Conservation (phyloP, 2,113 vertebrate genomes). For the Tragelaphus buxtoni region DNA sequence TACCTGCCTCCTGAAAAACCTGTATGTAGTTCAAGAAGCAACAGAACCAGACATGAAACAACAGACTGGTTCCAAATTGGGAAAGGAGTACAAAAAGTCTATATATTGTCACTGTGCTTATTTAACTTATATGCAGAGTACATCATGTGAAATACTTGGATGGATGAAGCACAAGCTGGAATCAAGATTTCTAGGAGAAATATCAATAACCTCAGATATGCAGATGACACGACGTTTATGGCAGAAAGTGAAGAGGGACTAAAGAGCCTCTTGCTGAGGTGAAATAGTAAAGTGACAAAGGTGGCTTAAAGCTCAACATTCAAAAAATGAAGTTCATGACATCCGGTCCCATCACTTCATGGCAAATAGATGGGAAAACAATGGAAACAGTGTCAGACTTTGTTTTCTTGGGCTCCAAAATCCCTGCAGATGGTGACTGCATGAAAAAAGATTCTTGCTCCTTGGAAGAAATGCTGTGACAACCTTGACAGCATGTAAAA, state of each 20-base stretch:
- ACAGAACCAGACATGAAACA: background rate
- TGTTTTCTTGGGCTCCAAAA: background rate
- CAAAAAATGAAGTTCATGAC: background rate
- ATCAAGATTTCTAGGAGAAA: background rate
- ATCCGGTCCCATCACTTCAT: rapidly evolving
- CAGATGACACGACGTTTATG: background rate
- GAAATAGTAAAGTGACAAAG: background rate
- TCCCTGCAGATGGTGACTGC: background rate
- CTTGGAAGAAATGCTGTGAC: background rate
- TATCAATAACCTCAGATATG: background rate
- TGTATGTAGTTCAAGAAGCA: background rate
- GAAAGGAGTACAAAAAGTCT: background rate
- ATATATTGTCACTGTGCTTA: background rate
- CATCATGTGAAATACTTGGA: background rate
- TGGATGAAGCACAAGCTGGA: background rate
- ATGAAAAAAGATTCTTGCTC: background rate
- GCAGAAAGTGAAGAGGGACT: background rate
- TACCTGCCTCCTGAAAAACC: background rate
- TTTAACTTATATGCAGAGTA: background rate
- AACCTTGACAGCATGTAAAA: background rate
- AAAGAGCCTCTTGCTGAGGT: background rate
- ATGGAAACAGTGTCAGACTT: background rate
- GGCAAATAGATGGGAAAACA: background rate
- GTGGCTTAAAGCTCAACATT: background rate
- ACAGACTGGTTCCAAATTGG: background rate